Conservation (phyloP, 1,140 invertebrate genomes). For the Drosophila yakuba region DNA sequence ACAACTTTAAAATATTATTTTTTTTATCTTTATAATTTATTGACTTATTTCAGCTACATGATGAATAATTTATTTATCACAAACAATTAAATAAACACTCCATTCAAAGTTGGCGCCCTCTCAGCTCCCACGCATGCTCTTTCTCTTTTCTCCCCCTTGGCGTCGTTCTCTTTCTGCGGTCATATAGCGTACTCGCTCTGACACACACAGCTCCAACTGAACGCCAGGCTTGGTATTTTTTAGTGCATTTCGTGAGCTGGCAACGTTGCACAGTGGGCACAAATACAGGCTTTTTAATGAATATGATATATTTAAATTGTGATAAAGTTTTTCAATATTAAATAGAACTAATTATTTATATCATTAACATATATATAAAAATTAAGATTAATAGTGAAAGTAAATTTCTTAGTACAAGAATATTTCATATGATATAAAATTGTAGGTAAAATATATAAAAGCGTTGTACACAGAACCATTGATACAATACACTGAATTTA, state of each 20-base stretch:
- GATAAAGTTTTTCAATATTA: neutral
- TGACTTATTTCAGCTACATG: conserved; percentile 3
- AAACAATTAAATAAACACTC: conserved; percentile 11
- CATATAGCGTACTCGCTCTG: conserved; percentile 25
- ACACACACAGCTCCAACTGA: conserved; percentile 25
- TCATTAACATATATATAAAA: too few species aligned
- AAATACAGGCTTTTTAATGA: too few species aligned
- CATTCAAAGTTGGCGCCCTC: conserved; percentile 52
- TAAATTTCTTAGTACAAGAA: too few species aligned
- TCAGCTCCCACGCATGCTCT: conserved; percentile 19
- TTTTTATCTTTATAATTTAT: neutral
- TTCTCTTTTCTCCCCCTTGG: neutral
- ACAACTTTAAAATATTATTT: neutral
- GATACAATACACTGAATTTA: too few species aligned
- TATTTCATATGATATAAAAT: too few species aligned
- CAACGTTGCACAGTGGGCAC: conserved; percentile 10
- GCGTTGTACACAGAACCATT: too few species aligned
- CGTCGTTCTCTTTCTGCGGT: conserved; percentile 3
- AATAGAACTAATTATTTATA: neutral
- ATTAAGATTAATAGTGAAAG: too few species aligned
- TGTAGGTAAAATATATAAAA: too few species aligned
- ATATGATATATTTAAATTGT: too few species aligned
- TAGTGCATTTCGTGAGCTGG: conserved; percentile 6
- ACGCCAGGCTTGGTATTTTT: conserved; percentile 27
- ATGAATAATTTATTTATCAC: conserved; percentile 7